Evolutionary conservation across 2,888 invertebrate genomes (phyloP), one percentile per base, ranked within the genome.

Genomic region (Alsophila aescularia): DNA sequence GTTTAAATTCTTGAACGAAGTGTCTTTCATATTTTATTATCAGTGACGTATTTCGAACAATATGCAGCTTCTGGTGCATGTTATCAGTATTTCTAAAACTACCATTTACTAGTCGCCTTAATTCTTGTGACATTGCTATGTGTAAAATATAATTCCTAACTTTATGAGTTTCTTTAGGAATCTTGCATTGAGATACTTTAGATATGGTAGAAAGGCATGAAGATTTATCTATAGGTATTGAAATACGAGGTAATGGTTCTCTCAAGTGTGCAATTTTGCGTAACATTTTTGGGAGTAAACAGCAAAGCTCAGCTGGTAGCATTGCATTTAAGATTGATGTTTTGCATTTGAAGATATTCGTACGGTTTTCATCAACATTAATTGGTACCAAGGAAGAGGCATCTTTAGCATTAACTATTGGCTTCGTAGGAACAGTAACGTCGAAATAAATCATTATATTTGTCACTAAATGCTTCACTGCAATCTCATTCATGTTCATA

Each of bases 291-390:
- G 90, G 90, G 43, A 90, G 56, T 53, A 90, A 75, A 52, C 75
- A 83, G 51, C 90, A 90, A 47, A 90, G 67, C 56, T 89, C 85
- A 12, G 88, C 90, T 6, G 90, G 90, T 40, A 90, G 70, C 54
- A 79, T 72, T 8, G 84, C 77, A 63, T 90, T 89, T 1, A 82
- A 39, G 37, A 90, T 79, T 13, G 77, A 75, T 12, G 76, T 82
- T 64, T 84, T 79, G 63, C 80, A 86, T 73, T 89, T 88, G 41
- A 80, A 84, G 50, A 83, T 61, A 55, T 74, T 81, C 0, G 79
- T 77, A 10, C 79, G 64, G 60, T 70, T 77, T 9, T 79, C 72
- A 12, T 72, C 70, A 35, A 67, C 58, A 13, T 66, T 51, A 7
- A 83, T 6, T 18, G 83, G 81, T 18, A 77, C 68, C 53, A 76